phyloP scores from a whole-genome alignment of 2,113 vertebrate genomes.

The Cyanoramphus novaezelandiae region DNA sequence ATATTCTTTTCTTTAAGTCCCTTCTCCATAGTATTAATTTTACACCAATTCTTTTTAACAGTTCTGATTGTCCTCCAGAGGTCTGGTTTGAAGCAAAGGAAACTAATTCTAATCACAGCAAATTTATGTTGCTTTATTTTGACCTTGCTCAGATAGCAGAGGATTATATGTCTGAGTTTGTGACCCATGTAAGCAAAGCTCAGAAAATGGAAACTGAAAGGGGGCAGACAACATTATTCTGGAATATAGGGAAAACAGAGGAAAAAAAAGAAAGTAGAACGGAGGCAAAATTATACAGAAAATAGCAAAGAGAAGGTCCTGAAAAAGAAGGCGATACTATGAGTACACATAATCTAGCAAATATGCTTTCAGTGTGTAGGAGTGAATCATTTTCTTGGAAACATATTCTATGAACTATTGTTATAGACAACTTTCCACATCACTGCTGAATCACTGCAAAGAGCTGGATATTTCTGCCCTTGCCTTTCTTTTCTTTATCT shows the following conservation, averaged over 20 bases:
- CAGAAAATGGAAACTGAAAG: background rate
- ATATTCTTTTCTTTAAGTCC: background rate
- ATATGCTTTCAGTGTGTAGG: background rate
- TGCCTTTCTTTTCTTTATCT: background rate
- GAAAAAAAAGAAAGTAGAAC: background rate
- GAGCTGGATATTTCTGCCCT: background rate
- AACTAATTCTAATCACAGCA: constrained; percentile 26
- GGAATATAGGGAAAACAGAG: background rate
- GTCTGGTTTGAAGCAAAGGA: background rate
- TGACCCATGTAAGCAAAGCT: background rate
- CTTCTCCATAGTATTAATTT: constrained; percentile 21
- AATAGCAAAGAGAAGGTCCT: background rate
- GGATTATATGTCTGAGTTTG: background rate
- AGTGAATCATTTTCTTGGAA: background rate
- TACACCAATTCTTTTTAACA: background rate
- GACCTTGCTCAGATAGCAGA: background rate
- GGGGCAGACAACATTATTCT: background rate
- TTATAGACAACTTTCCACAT: background rate
- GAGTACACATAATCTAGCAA: background rate
- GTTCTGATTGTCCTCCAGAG: constrained; percentile 23
- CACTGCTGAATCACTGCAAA: background rate
- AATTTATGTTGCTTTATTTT: constrained; percentile 47
- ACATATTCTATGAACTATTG: rapidly evolving
- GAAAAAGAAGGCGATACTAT: background rate
- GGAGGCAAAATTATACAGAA: background rate